These are phyloP conservation scores for Andrena minutula DNA, from an alignment of 2,888 invertebrate genomes.

Conservation along the genomic window DNA sequence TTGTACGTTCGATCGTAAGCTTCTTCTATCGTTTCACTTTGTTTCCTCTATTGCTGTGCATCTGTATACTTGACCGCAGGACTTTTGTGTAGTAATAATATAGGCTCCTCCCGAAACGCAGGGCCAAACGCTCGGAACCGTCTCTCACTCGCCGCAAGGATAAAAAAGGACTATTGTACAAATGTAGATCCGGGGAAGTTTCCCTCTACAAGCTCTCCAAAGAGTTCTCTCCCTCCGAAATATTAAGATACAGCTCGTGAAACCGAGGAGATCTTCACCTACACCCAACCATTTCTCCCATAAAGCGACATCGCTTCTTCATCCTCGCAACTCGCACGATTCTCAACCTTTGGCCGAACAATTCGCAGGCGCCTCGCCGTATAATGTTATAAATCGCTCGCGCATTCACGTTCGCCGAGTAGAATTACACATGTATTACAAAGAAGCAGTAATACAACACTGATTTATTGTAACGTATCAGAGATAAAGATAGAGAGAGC, in stretches of 20 bases:
- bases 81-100: slow-evolving; percentile 43
- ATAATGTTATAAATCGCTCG: slow-evolving; percentile 56
- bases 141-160: background rate
- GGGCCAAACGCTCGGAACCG: slow-evolving; percentile 18
- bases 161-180: background rate
- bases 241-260: too few relatives aligned
- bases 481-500: slow-evolving; percentile 53
- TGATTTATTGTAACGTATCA: slow-evolving; percentile 82
- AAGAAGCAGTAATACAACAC: slow-evolving; percentile 84
- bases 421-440: slow-evolving; percentile 78
- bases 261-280: too few relatives aligned
- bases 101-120: slow-evolving; percentile 29
- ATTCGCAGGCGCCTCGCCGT: slow-evolving; percentile 11
- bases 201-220: too few relatives aligned
- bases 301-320: background rate
- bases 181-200: background rate
- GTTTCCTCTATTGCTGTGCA: slow-evolving; percentile 59
- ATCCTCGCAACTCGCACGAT: background rate
- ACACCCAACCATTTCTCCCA: too few relatives aligned
- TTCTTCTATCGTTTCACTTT: slow-evolving; percentile 56
- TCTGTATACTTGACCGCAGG: slow-evolving; percentile 59
- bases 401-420: slow-evolving; percentile 72
- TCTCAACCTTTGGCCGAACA: slow-evolving; percentile 5
- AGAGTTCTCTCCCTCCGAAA: too few relatives aligned
- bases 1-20: slow-evolving; percentile 60